Conservation (phyloP, 1,140 invertebrate species). For the Hirudo medicinalis region DNA sequence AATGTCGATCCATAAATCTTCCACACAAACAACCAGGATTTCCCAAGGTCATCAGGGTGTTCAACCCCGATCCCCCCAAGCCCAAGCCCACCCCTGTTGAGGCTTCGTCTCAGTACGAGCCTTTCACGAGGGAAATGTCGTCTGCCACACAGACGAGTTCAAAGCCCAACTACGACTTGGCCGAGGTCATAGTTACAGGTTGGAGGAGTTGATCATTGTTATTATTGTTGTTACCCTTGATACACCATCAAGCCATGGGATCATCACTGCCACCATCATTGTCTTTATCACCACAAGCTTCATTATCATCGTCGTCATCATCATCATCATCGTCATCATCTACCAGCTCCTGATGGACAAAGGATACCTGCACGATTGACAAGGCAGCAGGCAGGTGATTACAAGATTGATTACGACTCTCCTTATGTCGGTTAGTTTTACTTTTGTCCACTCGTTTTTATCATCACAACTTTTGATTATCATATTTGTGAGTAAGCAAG, state of each 20-base stretch:
- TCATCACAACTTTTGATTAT: background rate
- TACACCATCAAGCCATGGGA: background rate
- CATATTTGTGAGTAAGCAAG: background rate
- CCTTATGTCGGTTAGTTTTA: slow-evolving; percentile 29
- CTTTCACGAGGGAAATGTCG: background rate
- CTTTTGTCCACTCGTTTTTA: background rate
- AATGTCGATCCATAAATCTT: no score
- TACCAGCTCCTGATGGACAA: slow-evolving; percentile 63
- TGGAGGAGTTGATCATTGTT: background rate
- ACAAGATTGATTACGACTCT: slow-evolving; percentile 38
- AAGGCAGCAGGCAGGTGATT: slow-evolving; percentile 31
- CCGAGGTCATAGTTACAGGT: background rate
- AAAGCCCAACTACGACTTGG: background rate
- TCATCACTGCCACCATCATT: background rate
- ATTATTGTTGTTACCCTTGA: background rate
- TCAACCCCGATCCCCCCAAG: background rate
- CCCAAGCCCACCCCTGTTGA: background rate
- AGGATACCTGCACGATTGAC: slow-evolving; percentile 62
- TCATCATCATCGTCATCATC: background rate
- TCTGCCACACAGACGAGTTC: slow-evolving; percentile 4
- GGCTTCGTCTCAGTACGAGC: background rate
- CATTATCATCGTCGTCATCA: background rate
- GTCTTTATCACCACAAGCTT: background rate
- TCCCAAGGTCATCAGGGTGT: background rate
- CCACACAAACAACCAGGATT: background rate